Conservation (phyloP, 2,113 vertebrate genomes). For the Speoplatyrhinus poulsoni region DNA sequence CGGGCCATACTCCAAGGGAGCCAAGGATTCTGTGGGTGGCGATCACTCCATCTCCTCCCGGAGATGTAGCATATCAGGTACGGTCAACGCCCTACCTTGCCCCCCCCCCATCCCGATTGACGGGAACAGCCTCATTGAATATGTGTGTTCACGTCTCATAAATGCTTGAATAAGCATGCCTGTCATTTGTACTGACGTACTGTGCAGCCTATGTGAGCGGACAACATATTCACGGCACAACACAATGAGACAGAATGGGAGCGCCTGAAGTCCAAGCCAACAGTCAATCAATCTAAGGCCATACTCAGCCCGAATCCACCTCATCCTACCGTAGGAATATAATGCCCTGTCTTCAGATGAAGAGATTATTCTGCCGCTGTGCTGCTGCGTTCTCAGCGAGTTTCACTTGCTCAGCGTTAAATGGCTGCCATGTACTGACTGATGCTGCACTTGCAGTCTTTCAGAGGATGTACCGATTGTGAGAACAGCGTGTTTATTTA, state of each 20-base stretch:
- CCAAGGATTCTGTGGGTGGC: slow-evolving; percentile 80
- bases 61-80: slow-evolving; percentile 94
- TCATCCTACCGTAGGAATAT: background rate
- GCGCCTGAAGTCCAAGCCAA: background rate
- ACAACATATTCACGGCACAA: slow-evolving; percentile 43
- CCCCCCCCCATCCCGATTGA: background rate
- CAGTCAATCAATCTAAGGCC: slow-evolving; percentile 12
- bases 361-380: background rate
- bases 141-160: slow-evolving; percentile 17
- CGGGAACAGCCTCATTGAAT: slow-evolving; percentile 1
- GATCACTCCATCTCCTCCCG: slow-evolving; percentile 82
- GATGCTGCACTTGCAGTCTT: no score
- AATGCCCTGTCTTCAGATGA: slow-evolving; percentile 7
- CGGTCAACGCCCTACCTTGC: slow-evolving; percentile 21
- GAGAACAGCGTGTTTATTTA: no score
- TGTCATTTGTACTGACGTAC: slow-evolving; percentile 48
- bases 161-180: slow-evolving; percentile 64
- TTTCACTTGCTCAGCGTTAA: slow-evolving; percentile 12
- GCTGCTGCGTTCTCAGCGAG: background rate
- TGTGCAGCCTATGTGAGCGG: background rate
- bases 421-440: background rate
- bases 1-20: slow-evolving; percentile 90
- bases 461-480: no score
- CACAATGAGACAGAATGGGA: slow-evolving; percentile 67
- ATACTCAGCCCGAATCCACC: slow-evolving; percentile 11